Evolutionary conservation across 2,113 vertebrate species (phyloP).

Genomic region (Fulica atra): DNA sequence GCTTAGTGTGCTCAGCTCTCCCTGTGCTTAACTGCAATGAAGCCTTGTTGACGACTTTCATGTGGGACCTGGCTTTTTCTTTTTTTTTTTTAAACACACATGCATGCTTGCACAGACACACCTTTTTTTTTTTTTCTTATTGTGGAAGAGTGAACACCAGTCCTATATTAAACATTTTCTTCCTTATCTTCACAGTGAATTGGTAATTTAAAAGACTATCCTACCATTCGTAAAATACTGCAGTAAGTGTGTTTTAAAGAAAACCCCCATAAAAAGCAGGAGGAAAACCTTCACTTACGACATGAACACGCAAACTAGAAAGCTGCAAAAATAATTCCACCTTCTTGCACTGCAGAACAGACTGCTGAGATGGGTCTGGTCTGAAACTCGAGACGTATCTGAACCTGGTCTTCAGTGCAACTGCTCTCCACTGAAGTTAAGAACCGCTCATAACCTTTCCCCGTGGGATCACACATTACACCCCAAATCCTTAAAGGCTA

Average conservation of each 20-base stretch:
- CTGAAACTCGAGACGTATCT: background rate
- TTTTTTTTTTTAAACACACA: background rate
- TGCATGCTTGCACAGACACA: background rate
- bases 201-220: background rate
- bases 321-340: constrained; percentile 4
- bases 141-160: background rate
- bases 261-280: background rate
- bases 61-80: background rate
- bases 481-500: constrained; percentile 22
- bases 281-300: background rate
- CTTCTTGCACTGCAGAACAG: background rate
- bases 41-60: background rate
- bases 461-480: background rate
- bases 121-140: background rate
- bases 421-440: background rate
- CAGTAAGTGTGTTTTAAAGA: background rate
- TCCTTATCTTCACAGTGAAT: background rate
- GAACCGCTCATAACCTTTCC: background rate
- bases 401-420: background rate
- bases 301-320: background rate
- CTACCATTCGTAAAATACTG: background rate
- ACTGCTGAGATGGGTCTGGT: background rate
- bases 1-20: constrained; percentile 28
- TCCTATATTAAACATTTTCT: background rate
- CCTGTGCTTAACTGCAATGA: background rate